Percentiles rank a stretch among this genome's conserved stretches.
Evolutionary conservation across 2,797 vertebrate species (phyloP).

Genomic region (Aeoliscus strigatus): DNA sequence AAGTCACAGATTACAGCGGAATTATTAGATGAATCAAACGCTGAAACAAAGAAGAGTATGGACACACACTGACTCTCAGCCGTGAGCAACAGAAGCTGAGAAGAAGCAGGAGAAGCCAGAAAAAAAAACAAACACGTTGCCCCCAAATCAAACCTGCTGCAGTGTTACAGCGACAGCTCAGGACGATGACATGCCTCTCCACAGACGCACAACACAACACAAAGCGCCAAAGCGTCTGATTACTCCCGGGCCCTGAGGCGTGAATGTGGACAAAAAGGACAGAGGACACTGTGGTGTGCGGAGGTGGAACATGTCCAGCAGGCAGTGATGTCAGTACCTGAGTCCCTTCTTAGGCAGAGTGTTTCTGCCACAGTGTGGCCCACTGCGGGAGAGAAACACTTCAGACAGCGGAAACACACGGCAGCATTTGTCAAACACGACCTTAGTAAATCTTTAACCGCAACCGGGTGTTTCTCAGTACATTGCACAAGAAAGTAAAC

Average conservation of each 20-base stretch:
- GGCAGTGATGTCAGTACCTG: slow-evolving; percentile 81
- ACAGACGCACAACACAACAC: slow-evolving; percentile 52
- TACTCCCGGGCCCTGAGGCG: slow-evolving; percentile 30
- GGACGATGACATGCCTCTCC: slow-evolving; percentile 37
- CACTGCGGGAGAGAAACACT: slow-evolving; percentile 85
- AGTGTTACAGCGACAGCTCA: slow-evolving; percentile 19
- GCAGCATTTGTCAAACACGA: slow-evolving; percentile 16
- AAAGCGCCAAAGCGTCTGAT: slow-evolving; percentile 37
- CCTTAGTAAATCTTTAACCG: slow-evolving; percentile 1
- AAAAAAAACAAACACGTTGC: slow-evolving; percentile 9
- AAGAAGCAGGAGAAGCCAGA: slow-evolving; percentile 35
- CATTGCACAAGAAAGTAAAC: too few species aligned
- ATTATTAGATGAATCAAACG: slow-evolving; percentile 34
- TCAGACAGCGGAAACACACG: slow-evolving; percentile 47
- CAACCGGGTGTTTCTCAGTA: background rate
- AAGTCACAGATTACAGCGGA: slow-evolving; percentile 34
- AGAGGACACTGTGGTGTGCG: slow-evolving; percentile 32
- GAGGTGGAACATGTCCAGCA: slow-evolving; percentile 37
- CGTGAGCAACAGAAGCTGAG: slow-evolving; percentile 38
- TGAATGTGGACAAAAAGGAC: slow-evolving; percentile 27
- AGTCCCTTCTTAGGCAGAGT: slow-evolving; percentile 98
- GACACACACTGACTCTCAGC: slow-evolving; percentile 29
- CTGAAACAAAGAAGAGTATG: slow-evolving; percentile 23
- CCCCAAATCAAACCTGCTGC: slow-evolving; percentile 30
- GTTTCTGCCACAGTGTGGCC: slow-evolving; percentile 95